phyloP scores from a whole-genome alignment of 2,113 vertebrate genomes.

The Phrynosoma blainvillii region DNA sequence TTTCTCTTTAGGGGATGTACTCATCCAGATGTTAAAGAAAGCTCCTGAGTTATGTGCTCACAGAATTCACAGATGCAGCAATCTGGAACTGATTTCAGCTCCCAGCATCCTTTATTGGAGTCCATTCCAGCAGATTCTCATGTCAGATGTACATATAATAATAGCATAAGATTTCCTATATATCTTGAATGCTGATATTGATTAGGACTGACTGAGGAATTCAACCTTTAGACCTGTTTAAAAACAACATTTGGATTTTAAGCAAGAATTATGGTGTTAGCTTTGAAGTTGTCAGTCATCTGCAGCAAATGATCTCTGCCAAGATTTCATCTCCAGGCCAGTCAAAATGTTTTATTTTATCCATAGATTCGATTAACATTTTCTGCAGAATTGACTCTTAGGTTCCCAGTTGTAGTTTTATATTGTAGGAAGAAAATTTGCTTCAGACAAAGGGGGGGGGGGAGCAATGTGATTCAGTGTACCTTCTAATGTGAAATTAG shows the following conservation, averaged over 20 bases:
- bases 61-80: slow-evolving; percentile 11
- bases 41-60: slow-evolving; percentile 10
- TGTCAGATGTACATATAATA: not conserved
- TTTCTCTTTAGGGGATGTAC: not conserved
- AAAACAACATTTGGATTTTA: not conserved
- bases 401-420: not conserved
- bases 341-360: not conserved
- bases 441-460: not conserved
- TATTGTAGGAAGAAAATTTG: not conserved
- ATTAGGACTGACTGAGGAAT: not conserved
- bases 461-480: not conserved
- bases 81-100: not conserved
- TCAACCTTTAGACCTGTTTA: not conserved
- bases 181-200: not conserved
- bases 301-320: not conserved
- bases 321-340: not conserved
- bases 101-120: not conserved
- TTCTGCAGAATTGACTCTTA: not conserved
- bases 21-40: not conserved
- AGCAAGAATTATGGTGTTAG: not conserved
- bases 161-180: not conserved
- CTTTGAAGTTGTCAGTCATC: not conserved
- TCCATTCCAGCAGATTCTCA: not conserved
- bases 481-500: not conserved
- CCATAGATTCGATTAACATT: not conserved